These are phyloP conservation scores for Pristis pectinata DNA, from an alignment of 2,797 vertebrate species.

Conservation along the genomic window DNA sequence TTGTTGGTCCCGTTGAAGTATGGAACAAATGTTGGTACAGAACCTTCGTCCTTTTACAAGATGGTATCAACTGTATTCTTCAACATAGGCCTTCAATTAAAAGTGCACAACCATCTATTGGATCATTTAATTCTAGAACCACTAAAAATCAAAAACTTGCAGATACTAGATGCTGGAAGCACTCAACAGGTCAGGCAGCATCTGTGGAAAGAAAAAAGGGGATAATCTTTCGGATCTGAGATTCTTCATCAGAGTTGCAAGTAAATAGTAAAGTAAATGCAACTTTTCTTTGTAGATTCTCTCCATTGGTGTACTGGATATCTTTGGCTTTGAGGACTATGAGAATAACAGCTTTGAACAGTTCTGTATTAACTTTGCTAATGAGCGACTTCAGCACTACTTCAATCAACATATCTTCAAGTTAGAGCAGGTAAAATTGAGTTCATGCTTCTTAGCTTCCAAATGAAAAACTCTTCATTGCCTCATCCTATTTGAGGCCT, in stretches of 20 bases:
- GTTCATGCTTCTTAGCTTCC: not conserved
- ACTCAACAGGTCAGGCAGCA: too few species aligned
- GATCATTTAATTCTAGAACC: not conserved
- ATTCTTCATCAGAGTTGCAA: too few species aligned
- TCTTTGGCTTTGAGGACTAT: conserved; percentile 98
- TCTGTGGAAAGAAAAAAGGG: too few species aligned
- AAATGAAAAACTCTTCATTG: not conserved
- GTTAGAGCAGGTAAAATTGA: conserved; percentile 78
- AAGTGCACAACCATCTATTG: not conserved
- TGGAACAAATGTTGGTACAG: not conserved
- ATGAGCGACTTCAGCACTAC: conserved; percentile 94
- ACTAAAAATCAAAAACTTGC: too few species aligned
- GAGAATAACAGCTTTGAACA: conserved; percentile 98
- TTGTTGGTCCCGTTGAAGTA: not conserved
- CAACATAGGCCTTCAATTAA: not conserved
- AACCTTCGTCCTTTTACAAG: not conserved
- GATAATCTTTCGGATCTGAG: too few species aligned
- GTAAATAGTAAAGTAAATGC: not conserved
- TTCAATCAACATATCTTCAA: conserved; percentile 99
- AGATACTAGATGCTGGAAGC: too few species aligned
- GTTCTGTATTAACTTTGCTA: conserved; percentile 98
- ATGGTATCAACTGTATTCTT: not conserved
- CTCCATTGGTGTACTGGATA: conserved; percentile 95
- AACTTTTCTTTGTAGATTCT: conserved; percentile 68
- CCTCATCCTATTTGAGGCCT: not conserved